These are phyloP conservation scores for Spilosoma lubricipeda DNA, from an alignment of 2,888 invertebrate genomes.

Conservation along the genomic window DNA sequence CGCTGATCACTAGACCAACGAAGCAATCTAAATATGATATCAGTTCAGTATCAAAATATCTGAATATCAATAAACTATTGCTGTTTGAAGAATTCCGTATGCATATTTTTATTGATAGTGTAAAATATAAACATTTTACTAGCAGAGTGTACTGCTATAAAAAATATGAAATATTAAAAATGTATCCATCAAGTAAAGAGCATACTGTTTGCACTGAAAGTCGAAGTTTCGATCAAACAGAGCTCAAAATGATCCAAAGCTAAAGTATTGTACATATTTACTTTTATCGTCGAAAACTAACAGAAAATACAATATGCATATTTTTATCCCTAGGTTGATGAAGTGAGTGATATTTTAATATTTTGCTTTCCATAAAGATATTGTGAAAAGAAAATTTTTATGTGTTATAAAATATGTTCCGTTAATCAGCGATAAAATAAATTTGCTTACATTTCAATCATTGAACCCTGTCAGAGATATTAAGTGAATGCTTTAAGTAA, in stretches of 20 bases:
- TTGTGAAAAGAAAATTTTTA: neutral
- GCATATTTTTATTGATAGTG: neutral
- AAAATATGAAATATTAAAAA: constrained; percentile 14
- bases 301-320: constrained; percentile 18
- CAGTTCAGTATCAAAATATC: neutral
- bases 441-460: neutral
- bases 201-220: constrained; percentile 41
- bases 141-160: neutral
- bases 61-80: neutral
- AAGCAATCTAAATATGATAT: too few species aligned
- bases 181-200: constrained; percentile 31
- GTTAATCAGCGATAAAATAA: neutral
- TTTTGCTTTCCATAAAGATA: neutral
- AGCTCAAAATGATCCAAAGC: constrained; percentile 48
- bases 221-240: constrained; percentile 46
- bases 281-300: constrained; percentile 47
- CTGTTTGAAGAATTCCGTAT: neutral
- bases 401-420: neutral
- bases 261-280: constrained; percentile 63
- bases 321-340: neutral
- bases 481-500: too few species aligned
- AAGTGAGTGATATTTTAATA: neutral
- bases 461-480: neutral
- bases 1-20: too few species aligned
- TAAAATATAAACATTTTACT: neutral